Conservation (phyloP, 2,888 invertebrate species). For the Dryobota labecula region DNA sequence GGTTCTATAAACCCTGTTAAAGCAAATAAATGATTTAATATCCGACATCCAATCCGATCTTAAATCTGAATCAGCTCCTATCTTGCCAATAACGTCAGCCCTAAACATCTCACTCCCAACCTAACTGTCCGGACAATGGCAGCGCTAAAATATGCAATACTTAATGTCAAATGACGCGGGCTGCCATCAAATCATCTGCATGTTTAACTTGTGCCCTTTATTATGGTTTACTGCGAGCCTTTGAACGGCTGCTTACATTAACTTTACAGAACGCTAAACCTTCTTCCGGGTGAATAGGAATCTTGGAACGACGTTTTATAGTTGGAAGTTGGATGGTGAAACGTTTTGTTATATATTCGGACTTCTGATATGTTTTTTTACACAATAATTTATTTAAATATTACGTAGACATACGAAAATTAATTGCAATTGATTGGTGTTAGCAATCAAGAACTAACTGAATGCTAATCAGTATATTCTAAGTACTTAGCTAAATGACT, state of each 20-base stretch:
- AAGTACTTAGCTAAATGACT: neutral
- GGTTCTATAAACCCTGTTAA: neutral
- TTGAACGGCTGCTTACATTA: conserved; percentile 59
- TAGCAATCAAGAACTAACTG: neutral
- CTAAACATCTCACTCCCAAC: conserved; percentile 49
- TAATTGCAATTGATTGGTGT: no score
- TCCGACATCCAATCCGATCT: neutral
- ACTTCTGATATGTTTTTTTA: neutral
- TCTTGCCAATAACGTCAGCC: conserved; percentile 2
- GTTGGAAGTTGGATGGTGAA: conserved; percentile 5
- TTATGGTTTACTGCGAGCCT: conserved; percentile 53
- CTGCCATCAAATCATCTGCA: conserved; percentile 61
- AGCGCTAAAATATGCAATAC: conserved; percentile 60
- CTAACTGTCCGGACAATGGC: conserved; percentile 44
- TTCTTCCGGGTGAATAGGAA: conserved; percentile 53
- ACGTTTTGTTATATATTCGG: neutral
- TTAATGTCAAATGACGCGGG: conserved; percentile 58
- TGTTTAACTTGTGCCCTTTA: conserved; percentile 63
- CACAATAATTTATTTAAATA: neutral
- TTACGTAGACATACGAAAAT: no score
- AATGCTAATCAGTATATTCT: neutral
- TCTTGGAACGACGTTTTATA: conserved; percentile 26
- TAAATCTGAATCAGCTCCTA: conserved; percentile 20
- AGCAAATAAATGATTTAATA: conserved; percentile 9
- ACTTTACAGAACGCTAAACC: conserved; percentile 34